Evolutionary conservation across 1,140 invertebrate genomes (phyloP).

Genomic region (Cotesia typhae): DNA sequence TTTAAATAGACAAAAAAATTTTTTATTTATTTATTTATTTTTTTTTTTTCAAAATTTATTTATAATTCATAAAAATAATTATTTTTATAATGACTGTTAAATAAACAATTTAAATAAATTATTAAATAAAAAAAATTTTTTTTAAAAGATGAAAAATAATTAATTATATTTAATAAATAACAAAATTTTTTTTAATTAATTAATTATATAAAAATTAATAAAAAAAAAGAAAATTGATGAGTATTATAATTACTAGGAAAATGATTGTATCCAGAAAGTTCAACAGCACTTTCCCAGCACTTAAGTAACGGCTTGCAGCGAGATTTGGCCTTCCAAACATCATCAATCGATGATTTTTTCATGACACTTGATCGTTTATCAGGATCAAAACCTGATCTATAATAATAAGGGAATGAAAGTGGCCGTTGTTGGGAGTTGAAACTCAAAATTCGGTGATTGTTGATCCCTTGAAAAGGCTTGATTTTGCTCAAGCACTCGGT

Average conservation of each 20-base stretch:
- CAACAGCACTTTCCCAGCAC: not conserved
- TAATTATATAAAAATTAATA: not conserved
- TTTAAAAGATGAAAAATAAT: too few species aligned
- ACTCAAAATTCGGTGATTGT: slow-evolving; percentile 22
- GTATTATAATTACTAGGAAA: not conserved
- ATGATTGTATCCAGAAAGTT: not conserved
- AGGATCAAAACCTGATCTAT: not conserved
- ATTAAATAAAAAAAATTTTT: too few species aligned
- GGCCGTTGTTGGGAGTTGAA: slow-evolving; percentile 1
- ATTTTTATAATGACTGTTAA: too few species aligned
- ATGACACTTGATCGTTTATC: not conserved
- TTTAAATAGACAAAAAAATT: too few species aligned
- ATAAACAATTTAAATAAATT: too few species aligned
- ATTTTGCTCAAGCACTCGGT: slow-evolving; percentile 5
- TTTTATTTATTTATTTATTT: too few species aligned
- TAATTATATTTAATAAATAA: too few species aligned
- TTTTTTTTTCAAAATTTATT: too few species aligned
- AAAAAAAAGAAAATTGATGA: slow-evolving; percentile 9
- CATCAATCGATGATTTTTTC: slow-evolving; percentile 7
- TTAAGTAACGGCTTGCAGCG: slow-evolving; percentile 35
- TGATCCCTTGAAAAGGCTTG: slow-evolving; percentile 1
- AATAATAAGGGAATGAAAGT: slow-evolving; percentile 19
- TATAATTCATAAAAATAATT: too few species aligned
- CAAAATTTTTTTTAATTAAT: too few species aligned
- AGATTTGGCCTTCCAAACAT: slow-evolving; percentile 28